phyloP scores from a whole-genome alignment of 1,140 invertebrate species.

The Tachypleus tridentatus region DNA sequence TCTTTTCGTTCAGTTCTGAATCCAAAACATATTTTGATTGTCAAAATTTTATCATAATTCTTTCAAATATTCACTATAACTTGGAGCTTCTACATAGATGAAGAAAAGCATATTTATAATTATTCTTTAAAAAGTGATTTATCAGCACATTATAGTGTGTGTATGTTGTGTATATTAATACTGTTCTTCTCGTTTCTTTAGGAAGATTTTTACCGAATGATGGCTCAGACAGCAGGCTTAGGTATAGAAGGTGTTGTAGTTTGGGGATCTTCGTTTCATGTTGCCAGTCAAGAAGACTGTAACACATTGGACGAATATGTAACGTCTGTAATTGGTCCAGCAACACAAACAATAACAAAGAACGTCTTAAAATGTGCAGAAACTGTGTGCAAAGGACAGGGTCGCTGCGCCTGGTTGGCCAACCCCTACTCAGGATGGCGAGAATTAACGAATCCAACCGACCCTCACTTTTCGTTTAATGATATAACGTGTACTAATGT shows the following conservation, averaged over 20 bases:
- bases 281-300: neutral
- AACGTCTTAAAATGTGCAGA: too few relatives aligned
- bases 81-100: too few relatives aligned
- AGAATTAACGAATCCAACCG: too few relatives aligned
- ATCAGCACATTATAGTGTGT: neutral
- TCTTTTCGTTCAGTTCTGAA: conserved; percentile 4
- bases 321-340: conserved; percentile 4
- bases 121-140: neutral
- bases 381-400: too few relatives aligned
- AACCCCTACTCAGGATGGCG: too few relatives aligned
- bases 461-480: too few relatives aligned
- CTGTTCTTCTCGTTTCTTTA: neutral
- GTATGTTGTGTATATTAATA: neutral
- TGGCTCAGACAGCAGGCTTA: conserved; percentile 2
- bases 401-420: too few relatives aligned
- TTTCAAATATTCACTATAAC: too few relatives aligned
- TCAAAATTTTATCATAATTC: neutral
- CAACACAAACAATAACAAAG: neutral
- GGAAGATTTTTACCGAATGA: conserved; percentile 5
- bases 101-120: too few relatives aligned
- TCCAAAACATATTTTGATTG: neutral
- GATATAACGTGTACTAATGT: too few relatives aligned
- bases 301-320: conserved; percentile 1
- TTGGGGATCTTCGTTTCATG: conserved; percentile 11
- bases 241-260: conserved; percentile 8